Evolutionary conservation across 2,113 vertebrate species (phyloP).

Genomic region (Sylvietta virens): DNA sequence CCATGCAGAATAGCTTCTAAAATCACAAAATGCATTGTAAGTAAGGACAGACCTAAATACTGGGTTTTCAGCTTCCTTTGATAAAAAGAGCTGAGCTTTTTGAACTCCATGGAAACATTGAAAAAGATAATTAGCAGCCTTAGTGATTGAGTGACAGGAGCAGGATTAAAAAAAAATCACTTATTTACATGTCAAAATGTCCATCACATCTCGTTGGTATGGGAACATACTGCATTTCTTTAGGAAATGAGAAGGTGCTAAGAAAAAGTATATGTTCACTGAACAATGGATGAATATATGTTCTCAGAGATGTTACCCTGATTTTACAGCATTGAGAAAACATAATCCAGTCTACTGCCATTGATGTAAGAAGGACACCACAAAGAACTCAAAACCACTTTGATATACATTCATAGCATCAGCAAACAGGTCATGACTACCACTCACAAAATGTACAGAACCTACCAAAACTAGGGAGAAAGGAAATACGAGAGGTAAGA

Average conservation of each 20-base stretch:
- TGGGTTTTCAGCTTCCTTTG: constrained; percentile 32
- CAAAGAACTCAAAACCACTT: not conserved
- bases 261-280: constrained; percentile 12
- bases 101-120: constrained; percentile 65
- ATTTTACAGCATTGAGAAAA: not conserved
- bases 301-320: not conserved
- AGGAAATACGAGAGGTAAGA: not conserved
- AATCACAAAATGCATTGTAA: not conserved
- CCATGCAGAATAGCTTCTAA: not conserved
- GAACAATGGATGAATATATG: not conserved
- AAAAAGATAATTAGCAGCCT: constrained; percentile 37
- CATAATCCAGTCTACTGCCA: not conserved
- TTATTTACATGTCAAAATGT: constrained; percentile 56
- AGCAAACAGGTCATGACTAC: not conserved
- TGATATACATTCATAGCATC: not conserved
- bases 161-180: constrained; percentile 24
- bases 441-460: not conserved
- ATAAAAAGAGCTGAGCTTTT: constrained; percentile 50
- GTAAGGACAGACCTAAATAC: constrained; percentile 5
- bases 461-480: not conserved
- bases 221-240: constrained; percentile 36
- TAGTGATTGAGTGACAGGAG: constrained; percentile 53
- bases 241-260: constrained; percentile 44
- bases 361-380: not conserved
- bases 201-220: constrained; percentile 47